Evolutionary conservation across 2,113 vertebrate genomes (phyloP).

Genomic region (Echinops telfairi): DNA sequence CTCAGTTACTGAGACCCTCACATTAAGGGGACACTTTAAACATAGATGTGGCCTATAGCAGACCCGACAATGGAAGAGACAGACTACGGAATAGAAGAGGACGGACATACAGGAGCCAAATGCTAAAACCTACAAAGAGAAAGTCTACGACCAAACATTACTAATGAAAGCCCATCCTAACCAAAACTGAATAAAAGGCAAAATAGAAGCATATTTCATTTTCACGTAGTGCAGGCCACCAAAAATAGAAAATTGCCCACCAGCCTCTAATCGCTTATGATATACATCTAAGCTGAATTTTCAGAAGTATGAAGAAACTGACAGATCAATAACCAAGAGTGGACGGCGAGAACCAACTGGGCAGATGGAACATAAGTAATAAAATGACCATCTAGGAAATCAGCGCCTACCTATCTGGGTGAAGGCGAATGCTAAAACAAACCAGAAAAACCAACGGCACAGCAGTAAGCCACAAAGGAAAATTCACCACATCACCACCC

Average conservation of each 20-base stretch:
- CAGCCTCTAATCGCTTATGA: background rate
- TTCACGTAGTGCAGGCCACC: background rate
- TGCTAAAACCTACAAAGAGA: background rate
- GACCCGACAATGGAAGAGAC: background rate
- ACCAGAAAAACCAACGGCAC: background rate
- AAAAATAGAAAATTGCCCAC: constrained; percentile 27
- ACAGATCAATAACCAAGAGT: background rate
- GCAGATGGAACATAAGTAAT: no score
- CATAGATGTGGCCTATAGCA: background rate
- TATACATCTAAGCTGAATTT: background rate
- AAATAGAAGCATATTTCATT: background rate
- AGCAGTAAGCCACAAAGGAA: background rate
- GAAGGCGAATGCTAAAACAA: background rate
- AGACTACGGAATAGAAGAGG: no score
- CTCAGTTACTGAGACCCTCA: background rate
- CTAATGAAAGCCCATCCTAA: background rate
- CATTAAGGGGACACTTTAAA: background rate
- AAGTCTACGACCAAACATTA: background rate
- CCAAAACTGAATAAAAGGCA: constrained; percentile 8
- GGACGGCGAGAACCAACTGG: background rate
- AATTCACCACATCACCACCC: background rate
- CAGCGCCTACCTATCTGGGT: background rate
- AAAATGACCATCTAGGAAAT: no score
- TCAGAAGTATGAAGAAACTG: background rate
- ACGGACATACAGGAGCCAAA: background rate